Percentiles rank a stretch among this genome's conserved stretches.
phyloP scores from a whole-genome alignment of 2,797 vertebrate species.

The Carduelis carduelis region DNA sequence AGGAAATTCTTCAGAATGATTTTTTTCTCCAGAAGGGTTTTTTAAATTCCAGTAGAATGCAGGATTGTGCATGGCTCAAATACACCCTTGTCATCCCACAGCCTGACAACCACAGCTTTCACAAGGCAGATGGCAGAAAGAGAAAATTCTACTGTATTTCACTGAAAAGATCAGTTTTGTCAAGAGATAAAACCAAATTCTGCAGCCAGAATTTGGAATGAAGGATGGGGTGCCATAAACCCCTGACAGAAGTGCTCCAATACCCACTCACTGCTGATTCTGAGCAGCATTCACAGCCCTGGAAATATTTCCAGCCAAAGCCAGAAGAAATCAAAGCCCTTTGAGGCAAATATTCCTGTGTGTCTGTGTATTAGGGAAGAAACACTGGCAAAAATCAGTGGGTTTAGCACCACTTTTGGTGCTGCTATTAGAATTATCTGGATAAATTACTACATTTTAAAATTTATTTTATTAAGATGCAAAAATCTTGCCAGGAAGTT shows the following conservation, averaged over 20 bases:
- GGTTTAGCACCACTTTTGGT: not conserved
- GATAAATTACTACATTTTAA: not conserved
- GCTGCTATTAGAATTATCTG: rapidly evolving
- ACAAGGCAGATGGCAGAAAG: not conserved
- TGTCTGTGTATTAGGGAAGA: not conserved
- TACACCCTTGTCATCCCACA: not conserved
- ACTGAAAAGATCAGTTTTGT: not conserved
- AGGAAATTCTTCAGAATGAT: not conserved
- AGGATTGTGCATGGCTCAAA: not conserved
- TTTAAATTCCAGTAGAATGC: not conserved
- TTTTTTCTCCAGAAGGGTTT: not conserved
- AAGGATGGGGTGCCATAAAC: not conserved
- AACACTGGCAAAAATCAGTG: not conserved
- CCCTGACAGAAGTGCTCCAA: not conserved
- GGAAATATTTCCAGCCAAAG: not conserved
- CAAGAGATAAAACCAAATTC: not conserved
- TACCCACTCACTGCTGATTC: not conserved
- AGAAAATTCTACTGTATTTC: not conserved
- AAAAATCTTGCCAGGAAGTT: not conserved
- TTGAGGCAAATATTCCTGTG: not conserved
- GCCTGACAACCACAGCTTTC: not conserved
- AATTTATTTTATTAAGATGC: not conserved
- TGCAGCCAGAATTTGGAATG: not conserved
- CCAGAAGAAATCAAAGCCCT: not conserved
- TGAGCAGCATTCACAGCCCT: not conserved